Base-by-base conservation (phyloP, 2,113 vertebrate genomes). In the Chamaea fasciata region DNA sequence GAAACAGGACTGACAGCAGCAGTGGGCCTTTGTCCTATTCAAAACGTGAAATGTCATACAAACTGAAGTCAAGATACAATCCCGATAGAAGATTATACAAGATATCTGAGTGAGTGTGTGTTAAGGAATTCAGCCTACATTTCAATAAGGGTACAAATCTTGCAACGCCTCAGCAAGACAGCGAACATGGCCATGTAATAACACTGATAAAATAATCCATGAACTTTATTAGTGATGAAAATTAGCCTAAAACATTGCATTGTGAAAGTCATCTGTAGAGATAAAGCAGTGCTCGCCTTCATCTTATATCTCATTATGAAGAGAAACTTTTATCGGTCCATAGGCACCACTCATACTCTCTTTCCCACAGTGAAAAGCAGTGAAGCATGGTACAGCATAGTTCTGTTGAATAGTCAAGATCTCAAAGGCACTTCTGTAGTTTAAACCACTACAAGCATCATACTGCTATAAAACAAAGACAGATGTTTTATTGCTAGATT, bases 21-120 rank as follows among this genome's bases (percentile, higher is more conserved):
- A 96, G 87, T 18, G 49, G 96, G 92, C 75, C 84, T 97, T 97
- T 97, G 97, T 97, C 91, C 96, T 95, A 95, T 95, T 98, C 96
- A 95, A 83, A 96, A 94, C 93, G 97, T 94, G 96, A 96, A 96
- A 95, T 97, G 96, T 95, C 95, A 95, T 92, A 97, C 94, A 97
- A 95, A 97, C 71, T 19, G 71, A 96, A 95, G 94, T 1, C 37
- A 92, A 97, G 98, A 98, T 98, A 98, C 97, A 97, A 96, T 88
- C 79, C 96, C 0, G 97, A 98, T 97, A 98, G 96, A 92, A 97
- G 97, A 98, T 98, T 71, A 93, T 95, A 98, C 90, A 96, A 97
- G 98, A 98, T 97, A 97, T 79, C 68, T 64, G 56, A 90, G 78
- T 18, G n/a, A 46, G 73, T 84, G 93, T 95, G 96, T 92, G 89